phyloP scores from a whole-genome alignment of 2,888 invertebrate species.

The Macrosoma leucophasiata region DNA sequence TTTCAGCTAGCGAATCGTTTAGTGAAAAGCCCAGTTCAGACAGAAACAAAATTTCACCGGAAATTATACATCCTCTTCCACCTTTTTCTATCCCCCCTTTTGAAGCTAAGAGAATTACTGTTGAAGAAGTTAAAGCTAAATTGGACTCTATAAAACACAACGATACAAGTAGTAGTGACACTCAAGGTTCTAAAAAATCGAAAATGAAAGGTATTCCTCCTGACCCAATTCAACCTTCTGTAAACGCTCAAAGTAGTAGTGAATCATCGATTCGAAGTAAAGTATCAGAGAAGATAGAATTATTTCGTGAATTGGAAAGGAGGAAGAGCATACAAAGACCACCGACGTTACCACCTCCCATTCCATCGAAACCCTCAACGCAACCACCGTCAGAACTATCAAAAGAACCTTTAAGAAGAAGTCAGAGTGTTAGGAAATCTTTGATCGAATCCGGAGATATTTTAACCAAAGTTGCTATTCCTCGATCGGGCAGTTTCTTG shows the following conservation, averaged over 20 bases:
- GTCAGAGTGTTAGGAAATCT: constrained; percentile 65
- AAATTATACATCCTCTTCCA: constrained; percentile 72
- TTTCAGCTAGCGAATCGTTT: constrained; percentile 62
- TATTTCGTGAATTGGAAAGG: constrained; percentile 66
- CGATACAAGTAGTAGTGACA: constrained; percentile 65
- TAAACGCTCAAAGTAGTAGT: constrained; percentile 44
- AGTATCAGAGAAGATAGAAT: constrained; percentile 70
- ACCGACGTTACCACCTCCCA: constrained; percentile 64
- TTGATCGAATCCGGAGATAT: constrained; percentile 83
- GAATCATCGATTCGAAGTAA: constrained; percentile 67
- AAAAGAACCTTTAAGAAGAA: constrained; percentile 60
- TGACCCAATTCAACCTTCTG: constrained; percentile 25
- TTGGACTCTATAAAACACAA: constrained; percentile 64
- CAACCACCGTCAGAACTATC: constrained; percentile 41
- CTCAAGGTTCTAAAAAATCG: constrained; percentile 71
- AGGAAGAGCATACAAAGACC: constrained; percentile 65
- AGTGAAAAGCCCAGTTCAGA: constrained; percentile 66
- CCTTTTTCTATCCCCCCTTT: constrained; percentile 49
- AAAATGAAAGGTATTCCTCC: constrained; percentile 37
- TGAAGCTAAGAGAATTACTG: constrained; percentile 62
- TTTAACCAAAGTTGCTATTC: constrained; percentile 89
- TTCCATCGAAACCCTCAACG: constrained; percentile 54
- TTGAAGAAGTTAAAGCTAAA: constrained; percentile 76
- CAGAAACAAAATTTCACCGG: constrained; percentile 74
- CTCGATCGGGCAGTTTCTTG: constrained; percentile 89